A percentile compares a stretch with the other conserved stretches of the same genome.
Evolutionary conservation across 2,888 invertebrate species (phyloP).

Genomic region (Eupithecia insigniata): DNA sequence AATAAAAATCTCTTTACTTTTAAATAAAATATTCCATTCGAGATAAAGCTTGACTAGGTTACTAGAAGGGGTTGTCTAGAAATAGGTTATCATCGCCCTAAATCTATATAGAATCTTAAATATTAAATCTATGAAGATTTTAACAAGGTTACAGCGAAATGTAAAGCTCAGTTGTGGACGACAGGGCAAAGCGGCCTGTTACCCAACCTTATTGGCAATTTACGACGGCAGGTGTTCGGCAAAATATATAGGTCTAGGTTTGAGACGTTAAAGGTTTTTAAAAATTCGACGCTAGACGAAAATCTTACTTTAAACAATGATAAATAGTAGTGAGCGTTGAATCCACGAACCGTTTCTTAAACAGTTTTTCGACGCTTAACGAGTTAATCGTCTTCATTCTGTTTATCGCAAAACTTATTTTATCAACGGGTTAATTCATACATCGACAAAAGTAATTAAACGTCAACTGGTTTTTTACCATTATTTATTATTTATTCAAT

Average conservation of each 20-base stretch:
- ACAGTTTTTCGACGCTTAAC: too few species aligned
- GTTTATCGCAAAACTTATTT: too few species aligned
- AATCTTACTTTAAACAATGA: too few species aligned
- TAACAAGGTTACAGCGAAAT: constrained; percentile 34
- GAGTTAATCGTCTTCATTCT: too few species aligned
- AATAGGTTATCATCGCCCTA: constrained; percentile 3
- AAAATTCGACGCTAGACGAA: neutral
- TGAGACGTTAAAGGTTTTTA: neutral
- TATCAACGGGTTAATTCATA: too few species aligned
- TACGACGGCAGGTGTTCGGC: constrained; percentile 37
- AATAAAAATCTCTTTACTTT: too few species aligned
- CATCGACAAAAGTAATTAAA: too few species aligned
- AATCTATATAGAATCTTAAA: neutral
- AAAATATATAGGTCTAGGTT: constrained; percentile 40
- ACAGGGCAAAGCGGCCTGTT: constrained; percentile 28
- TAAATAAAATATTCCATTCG: neutral
- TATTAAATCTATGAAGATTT: neutral
- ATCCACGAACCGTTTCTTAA: too few species aligned
- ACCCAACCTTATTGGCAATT: constrained; percentile 56
- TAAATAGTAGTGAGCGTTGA: too few species aligned
- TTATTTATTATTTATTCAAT: too few species aligned
- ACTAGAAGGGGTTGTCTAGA: neutral
- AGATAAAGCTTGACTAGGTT: neutral
- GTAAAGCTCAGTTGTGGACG: constrained; percentile 47
- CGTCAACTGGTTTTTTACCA: too few species aligned